Conservation (phyloP, 1,140 invertebrate species). For the Euura saliciscinereae region DNA sequence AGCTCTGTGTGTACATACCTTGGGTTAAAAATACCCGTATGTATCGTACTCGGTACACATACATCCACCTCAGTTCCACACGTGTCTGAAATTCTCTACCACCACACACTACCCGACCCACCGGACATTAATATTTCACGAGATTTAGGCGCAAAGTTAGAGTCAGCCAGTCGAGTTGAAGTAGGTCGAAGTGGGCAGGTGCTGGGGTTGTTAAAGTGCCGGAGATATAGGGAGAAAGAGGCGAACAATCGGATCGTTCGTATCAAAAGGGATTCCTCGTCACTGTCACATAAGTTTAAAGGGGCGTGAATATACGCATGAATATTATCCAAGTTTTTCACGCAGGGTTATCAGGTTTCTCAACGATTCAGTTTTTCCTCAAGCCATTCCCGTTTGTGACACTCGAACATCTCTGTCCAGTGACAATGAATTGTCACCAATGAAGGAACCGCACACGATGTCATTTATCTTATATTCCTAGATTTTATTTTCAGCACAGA, state of each 20-base stretch:
- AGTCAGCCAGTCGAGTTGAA: conserved; percentile 1
- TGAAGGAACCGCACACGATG: too few relatives aligned
- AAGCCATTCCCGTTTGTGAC: too few relatives aligned
- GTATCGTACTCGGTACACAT: background rate
- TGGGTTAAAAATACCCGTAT: conserved; percentile 4
- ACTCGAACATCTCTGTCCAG: too few relatives aligned
- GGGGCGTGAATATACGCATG: too few relatives aligned
- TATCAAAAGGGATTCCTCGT: background rate
- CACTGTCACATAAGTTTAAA: background rate
- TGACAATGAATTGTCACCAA: too few relatives aligned
- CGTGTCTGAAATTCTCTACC: too few relatives aligned
- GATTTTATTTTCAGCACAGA: too few relatives aligned
- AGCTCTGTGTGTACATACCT: background rate
- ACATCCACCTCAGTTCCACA: too few relatives aligned
- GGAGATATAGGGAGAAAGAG: background rate
- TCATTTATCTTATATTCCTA: too few relatives aligned
- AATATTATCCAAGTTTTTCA: too few relatives aligned
- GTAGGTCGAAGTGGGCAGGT: background rate
- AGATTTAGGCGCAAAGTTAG: conserved; percentile 2
- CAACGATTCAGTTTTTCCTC: too few relatives aligned
- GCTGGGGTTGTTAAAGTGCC: background rate
- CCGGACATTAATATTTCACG: conserved; percentile 3
- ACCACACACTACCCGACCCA: background rate
- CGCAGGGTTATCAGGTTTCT: too few relatives aligned
- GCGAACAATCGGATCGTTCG: background rate